Evolutionary conservation across 2,797 vertebrate species (phyloP).

Genomic region (Catamblyrhynchus diadema): DNA sequence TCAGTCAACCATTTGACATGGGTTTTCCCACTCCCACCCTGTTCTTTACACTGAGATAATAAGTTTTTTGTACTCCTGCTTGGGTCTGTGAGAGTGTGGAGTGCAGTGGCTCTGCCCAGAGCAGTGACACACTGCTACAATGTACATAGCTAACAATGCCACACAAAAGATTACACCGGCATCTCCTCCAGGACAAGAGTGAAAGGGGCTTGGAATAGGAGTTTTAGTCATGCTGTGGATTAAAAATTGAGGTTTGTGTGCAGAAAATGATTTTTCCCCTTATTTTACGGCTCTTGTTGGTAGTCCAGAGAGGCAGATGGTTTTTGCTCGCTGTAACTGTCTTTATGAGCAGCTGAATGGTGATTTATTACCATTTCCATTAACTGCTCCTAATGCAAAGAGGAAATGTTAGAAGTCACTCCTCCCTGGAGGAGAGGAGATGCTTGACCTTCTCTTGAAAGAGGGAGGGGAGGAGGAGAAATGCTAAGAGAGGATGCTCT

Average conservation of each 20-base stretch:
- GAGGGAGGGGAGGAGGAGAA: neutral
- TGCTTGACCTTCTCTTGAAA: constrained; percentile 36
- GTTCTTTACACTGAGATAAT: neutral
- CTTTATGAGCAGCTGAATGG: neutral
- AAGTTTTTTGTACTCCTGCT: neutral
- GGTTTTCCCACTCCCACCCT: neutral
- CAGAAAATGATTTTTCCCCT: neutral
- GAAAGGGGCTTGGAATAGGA: neutral
- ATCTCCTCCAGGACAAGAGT: neutral
- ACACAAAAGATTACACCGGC: neutral
- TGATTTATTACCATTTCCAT: constrained; percentile 24
- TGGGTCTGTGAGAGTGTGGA: neutral
- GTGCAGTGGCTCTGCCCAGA: neutral
- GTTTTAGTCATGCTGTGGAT: neutral
- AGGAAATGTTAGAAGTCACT: constrained; percentile 33
- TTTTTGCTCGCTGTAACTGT: neutral
- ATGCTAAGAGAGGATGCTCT: neutral
- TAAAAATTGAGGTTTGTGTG: neutral
- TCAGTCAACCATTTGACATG: neutral
- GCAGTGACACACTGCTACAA: neutral
- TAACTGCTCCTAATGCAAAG: constrained; percentile 20
- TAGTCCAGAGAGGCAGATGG: neutral
- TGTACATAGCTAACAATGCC: neutral
- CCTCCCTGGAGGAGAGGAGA: neutral
- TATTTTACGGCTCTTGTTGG: neutral